Base-by-base conservation (phyloP, 2,113 vertebrate genomes). In the Emydura subglobosa region DNA sequence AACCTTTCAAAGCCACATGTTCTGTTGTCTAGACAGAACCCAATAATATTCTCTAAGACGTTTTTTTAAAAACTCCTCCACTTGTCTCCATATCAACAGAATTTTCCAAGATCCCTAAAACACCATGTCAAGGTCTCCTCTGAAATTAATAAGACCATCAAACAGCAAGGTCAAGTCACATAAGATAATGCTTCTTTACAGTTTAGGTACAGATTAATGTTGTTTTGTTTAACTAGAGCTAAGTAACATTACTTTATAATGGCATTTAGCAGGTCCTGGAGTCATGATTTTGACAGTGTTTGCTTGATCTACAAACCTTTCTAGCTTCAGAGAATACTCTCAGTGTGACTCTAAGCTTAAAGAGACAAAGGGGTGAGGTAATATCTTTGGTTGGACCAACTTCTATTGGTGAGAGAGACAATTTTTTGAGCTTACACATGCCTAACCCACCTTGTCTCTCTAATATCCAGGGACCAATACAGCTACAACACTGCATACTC, bases 151-250 rank as follows among this genome's bases (percentile, higher is more conserved):
- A 94, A 94, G 74, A 85, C 27, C 44, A 92, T 97, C 88, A 95
- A 96, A 97, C n/a, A 94, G 84, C 84, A 96, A 8, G 90, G 88
- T 96, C 92, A 96, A 96, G 96, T 95, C 95, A 95, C 57, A 96
- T 50, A 97, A 92, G 76, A 80, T 92, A 89, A 87, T 96, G 94
- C 79, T 95, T 97, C 96, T 97, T 97, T 94, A 93, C 82, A 94
- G 55, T 74, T 97, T 94, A 94, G 54, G 59, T 80, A 94, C 88
- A 96, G 91, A 86, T 88, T 96, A 98, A 97, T 89, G 68, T 87
- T 88, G 89, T 82, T 95, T 86, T 68, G 79, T 96, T 97, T 97
- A 98, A 96, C 96, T 87, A 72, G 89, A 97, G 86, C 89, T 90
- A 98, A 95, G 85, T 95, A 96, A 97, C 87, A 59, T 95, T 78